Conservation (phyloP, 2,113 vertebrate genomes). For the Mustela lutreola region DNA sequence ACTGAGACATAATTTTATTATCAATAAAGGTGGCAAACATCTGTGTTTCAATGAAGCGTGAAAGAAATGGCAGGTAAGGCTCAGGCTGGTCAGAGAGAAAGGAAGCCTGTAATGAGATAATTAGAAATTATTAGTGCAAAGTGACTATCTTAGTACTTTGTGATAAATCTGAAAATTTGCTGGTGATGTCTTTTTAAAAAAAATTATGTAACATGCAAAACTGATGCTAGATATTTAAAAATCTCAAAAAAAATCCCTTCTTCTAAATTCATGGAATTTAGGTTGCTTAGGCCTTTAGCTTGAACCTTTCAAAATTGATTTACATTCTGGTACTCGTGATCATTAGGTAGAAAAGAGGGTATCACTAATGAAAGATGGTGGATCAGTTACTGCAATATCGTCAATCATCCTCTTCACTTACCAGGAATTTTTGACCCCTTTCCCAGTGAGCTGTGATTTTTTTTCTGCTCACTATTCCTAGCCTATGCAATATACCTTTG, state of each 20-base stretch:
- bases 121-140: conserved; percentile 56
- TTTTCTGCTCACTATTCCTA: not conserved
- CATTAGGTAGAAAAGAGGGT: not conserved
- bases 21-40: conserved; percentile 99
- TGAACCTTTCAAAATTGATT: conserved; percentile 43
- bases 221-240: conserved; percentile 25
- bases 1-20: conserved; percentile 97
- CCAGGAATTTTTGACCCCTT: not conserved
- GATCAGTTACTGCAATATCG: not conserved
- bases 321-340: not conserved
- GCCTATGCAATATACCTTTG: not conserved
- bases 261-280: conserved; percentile 47
- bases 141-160: rapidly evolving
- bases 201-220: conserved; percentile 1
- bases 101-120: conserved; percentile 92
- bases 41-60: conserved; percentile 98
- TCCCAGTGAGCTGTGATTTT: not conserved
- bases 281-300: not conserved
- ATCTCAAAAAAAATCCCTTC: not conserved
- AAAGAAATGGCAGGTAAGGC: conserved; percentile 95
- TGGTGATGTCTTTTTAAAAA: not conserved
- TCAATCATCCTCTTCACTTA: conserved; percentile 13
- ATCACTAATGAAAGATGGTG: not conserved
- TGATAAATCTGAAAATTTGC: not conserved
- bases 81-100: conserved; percentile 97